Evolutionary conservation across 2,888 invertebrate species (phyloP).

Genomic region (Villa cingulata): DNA sequence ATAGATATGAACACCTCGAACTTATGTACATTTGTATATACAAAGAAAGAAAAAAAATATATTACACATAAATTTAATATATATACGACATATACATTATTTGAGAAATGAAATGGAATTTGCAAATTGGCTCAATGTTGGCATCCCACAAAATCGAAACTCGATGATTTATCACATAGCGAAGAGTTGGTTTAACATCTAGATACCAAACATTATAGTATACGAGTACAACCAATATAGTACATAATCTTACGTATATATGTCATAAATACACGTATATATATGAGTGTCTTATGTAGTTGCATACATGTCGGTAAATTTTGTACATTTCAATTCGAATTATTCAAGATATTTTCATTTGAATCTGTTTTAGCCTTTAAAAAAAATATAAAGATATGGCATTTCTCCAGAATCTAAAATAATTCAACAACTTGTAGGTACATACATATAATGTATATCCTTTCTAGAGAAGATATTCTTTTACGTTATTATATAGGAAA

Average conservation of each 20-base stretch:
- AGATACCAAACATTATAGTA: too few relatives aligned
- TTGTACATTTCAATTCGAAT: slow-evolving; percentile 10
- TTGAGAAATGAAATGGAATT: slow-evolving; percentile 8
- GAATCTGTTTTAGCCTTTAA: not conserved
- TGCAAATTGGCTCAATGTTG: slow-evolving; percentile 11
- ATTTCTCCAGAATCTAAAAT: not conserved
- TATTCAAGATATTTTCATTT: slow-evolving; percentile 10
- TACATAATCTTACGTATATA: too few relatives aligned
- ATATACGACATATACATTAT: not conserved
- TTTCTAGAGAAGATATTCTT: too few relatives aligned
- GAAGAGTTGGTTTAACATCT: too few relatives aligned
- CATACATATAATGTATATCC: not conserved
- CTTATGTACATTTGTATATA: not conserved
- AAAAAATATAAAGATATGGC: not conserved
- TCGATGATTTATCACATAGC: slow-evolving; percentile 11
- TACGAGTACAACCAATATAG: too few relatives aligned
- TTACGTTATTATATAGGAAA: too few relatives aligned
- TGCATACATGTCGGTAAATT: too few relatives aligned
- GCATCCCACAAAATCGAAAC: slow-evolving; percentile 9
- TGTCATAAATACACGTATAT: too few relatives aligned
- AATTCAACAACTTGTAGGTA: not conserved
- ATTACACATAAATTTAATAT: too few relatives aligned
- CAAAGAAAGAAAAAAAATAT: too few relatives aligned
- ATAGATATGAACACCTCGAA: not conserved
- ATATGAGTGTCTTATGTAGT: too few relatives aligned